Base-by-base conservation (phyloP, 2,888 invertebrate genomes). In the Trichogramma evanescens region DNA sequence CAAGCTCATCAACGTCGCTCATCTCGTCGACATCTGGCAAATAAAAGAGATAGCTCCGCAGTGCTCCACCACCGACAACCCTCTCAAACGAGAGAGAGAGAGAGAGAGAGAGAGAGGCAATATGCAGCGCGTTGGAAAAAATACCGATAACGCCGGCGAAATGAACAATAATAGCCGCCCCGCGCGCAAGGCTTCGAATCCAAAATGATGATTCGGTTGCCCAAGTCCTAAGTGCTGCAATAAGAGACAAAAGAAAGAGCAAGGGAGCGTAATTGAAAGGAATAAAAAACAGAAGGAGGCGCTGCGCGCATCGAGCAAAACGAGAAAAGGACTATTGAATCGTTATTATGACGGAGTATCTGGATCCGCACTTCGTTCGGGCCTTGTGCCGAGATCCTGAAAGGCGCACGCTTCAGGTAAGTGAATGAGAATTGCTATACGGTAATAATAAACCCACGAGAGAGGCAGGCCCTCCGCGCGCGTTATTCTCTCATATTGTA, bases 311-410 rank as follows among this genome's bases (percentile, higher is more conserved):
- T 50, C 44, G 6, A 9, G n/a, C 8, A 45, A 45, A 45, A 45
- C 45, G n/a, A n/a, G 8, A 9, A 45, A n/a, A 9, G n/a, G 38
- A 5, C 10, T 46, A 49, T 46, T 55, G 53, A 41, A 40, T 4
- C 8, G 50, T 67, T 68, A 74, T 70, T 73, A 81, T 81, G 81
- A 80, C 80, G 74, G 80, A 80, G 73, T 81, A 79, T 70, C 76
- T 80, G 72, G 81, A 82, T 72, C 79, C 80, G 61, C 80, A 81
- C 69, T 82, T 83, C 69, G 77, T 82, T 66, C 79, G 80, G 71
- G 81, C 82, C 67, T 79, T 83, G 63, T 80, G 80, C 74, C 80
- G 80, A 68, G 81, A 82, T 69, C 82, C 82, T 54, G 81, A 82
- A 68, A 74, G 80, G 68, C 75, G 82, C 61, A 80, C 80, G 65